Conservation (phyloP, 1,140 invertebrate species). For the Xylocopa sonorina region DNA sequence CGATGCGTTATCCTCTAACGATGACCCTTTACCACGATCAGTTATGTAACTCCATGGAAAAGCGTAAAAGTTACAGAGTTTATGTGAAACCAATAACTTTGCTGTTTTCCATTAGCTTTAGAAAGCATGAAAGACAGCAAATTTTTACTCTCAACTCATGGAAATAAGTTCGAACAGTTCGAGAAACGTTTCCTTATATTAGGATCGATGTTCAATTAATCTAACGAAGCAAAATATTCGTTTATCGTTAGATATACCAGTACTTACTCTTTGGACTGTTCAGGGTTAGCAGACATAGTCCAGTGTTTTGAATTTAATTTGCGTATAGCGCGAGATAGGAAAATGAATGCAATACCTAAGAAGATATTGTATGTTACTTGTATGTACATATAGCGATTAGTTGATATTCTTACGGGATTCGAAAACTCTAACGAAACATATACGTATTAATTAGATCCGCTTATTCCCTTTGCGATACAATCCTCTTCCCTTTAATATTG, state of each 20-base stretch:
- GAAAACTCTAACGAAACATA: not conserved
- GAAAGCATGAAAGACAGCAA: not conserved
- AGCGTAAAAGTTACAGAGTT: not conserved
- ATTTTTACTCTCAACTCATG: no score
- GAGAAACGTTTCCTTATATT: no score
- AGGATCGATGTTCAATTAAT: no score
- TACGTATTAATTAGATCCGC: not conserved
- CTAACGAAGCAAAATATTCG: no score
- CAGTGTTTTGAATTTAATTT: not conserved
- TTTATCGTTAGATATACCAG: no score
- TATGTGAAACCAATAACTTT: not conserved
- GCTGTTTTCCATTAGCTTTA: not conserved
- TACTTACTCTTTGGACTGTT: constrained; percentile 43
- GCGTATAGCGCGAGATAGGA: not conserved
- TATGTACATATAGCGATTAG: no score
- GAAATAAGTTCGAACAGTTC: no score
- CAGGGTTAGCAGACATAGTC: not conserved
- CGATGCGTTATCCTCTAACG: not conserved
- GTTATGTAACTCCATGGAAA: constrained; percentile 4
- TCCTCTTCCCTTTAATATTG: not conserved
- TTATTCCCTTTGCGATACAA: not conserved
- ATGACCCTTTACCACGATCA: not conserved
- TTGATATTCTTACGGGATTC: not conserved
- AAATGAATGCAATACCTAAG: not conserved
- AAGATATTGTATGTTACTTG: not conserved